A percentile compares a stretch with the other conserved stretches of the same genome.
phyloP scores from a whole-genome alignment of 1,140 invertebrate genomes.

The Drosophila repletoides region DNA sequence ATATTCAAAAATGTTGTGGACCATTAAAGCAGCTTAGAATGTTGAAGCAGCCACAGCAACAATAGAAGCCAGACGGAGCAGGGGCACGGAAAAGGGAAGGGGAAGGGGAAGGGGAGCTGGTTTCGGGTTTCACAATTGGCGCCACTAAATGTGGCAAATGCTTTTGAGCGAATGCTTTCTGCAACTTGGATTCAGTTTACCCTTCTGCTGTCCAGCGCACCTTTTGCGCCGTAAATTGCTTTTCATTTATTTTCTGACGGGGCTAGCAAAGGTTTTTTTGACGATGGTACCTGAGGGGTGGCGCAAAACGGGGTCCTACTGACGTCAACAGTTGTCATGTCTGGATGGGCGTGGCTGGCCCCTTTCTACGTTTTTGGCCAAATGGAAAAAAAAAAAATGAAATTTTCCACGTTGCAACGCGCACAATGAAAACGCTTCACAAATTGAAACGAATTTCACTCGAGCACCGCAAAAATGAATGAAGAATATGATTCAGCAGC shows the following conservation, averaged over 20 bases:
- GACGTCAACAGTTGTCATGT: constrained; percentile 67
- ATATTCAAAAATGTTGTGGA: constrained; percentile 67
- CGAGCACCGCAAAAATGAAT: constrained; percentile 29
- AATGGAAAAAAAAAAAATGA: constrained; percentile 36
- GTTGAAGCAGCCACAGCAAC: constrained; percentile 11
- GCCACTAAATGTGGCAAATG: constrained; percentile 35
- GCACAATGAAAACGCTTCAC: constrained; percentile 57
- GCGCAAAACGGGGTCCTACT: constrained; percentile 4
- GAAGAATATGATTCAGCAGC: constrained; percentile 56
- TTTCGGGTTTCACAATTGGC: constrained; percentile 8
- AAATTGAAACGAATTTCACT: constrained; percentile 69
- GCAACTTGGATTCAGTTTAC: constrained; percentile 53
- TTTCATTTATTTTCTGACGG: constrained; percentile 59
- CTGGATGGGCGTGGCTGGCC: constrained; percentile 28
- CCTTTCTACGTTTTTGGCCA: background rate
- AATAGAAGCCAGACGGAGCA: background rate
- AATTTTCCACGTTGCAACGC: constrained; percentile 14
- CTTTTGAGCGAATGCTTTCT: constrained; percentile 50
- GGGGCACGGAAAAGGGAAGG: background rate
- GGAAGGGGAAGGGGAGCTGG: background rate
- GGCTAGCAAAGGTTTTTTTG: too few relatives aligned
- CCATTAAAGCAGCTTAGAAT: constrained; percentile 59
- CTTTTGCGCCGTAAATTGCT: constrained; percentile 64
- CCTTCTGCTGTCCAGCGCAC: constrained; percentile 12
- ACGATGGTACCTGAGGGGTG: background rate